These are phyloP conservation scores for Heliornis fulica DNA, from an alignment of 2,113 vertebrate genomes.

Conservation along the genomic window DNA sequence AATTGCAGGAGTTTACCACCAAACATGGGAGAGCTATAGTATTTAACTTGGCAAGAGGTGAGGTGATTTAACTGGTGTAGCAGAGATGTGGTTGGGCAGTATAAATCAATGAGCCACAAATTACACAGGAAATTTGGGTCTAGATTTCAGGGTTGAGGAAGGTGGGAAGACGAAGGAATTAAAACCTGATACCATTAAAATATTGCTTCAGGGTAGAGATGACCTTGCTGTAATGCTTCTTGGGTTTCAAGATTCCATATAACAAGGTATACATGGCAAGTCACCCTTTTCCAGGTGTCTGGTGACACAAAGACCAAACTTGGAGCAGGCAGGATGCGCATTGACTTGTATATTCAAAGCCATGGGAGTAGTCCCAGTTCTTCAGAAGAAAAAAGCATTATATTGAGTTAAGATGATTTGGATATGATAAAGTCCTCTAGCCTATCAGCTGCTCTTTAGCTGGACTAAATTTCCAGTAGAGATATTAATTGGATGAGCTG, in stretches of 20 bases:
- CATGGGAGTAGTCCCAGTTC: neutral
- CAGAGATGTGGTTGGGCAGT: slow-evolving; percentile 24
- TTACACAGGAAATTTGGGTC: slow-evolving; percentile 55
- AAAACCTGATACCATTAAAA: slow-evolving; percentile 43
- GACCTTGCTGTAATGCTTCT: neutral
- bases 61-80: slow-evolving; percentile 33
- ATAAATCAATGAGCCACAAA: slow-evolving; percentile 59
- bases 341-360: neutral
- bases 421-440: neutral
- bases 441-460: neutral
- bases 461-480: neutral
- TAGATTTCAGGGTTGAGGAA: slow-evolving; percentile 16
- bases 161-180: slow-evolving; percentile 53
- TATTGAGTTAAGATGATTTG: neutral
- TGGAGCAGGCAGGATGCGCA: neutral
- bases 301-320: neutral
- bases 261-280: neutral
- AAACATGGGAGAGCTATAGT: slow-evolving; percentile 9
- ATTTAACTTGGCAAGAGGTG: slow-evolving; percentile 54
- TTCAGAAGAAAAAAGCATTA: neutral
- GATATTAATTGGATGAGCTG: neutral
- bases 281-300: neutral
- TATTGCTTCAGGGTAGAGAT: slow-evolving; percentile 16
- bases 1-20: slow-evolving; percentile 44
- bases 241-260: neutral